A percentile compares a stretch with the other conserved stretches of the same genome.
Conservation (phyloP, 2,888 invertebrate species). For the Yponomeuta malinellus region DNA sequence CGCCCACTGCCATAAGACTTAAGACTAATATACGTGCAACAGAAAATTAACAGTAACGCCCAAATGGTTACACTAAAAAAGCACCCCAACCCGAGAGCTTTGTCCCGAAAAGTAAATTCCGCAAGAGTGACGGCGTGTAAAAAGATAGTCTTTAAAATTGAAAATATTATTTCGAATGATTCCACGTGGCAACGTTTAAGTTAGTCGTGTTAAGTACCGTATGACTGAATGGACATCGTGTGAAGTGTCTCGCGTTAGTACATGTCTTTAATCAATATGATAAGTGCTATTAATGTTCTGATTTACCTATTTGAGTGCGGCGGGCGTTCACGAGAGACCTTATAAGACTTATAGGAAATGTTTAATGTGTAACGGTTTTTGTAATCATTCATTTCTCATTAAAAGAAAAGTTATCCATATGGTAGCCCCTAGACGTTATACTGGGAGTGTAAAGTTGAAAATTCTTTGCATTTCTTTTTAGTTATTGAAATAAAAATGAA, state of each 20-base stretch:
- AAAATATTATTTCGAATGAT: slow-evolving; percentile 32
- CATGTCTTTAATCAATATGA: slow-evolving; percentile 48
- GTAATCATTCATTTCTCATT: slow-evolving; percentile 70
- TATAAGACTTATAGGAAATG: slow-evolving; percentile 74
- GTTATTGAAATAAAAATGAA: slow-evolving; percentile 63
- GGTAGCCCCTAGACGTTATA: slow-evolving; percentile 66
- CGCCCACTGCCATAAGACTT: slow-evolving; percentile 35
- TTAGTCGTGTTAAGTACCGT: slow-evolving; percentile 34
- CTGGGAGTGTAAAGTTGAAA: slow-evolving; percentile 66
- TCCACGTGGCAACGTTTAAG: slow-evolving; percentile 26
- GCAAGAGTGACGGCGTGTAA: not conserved
- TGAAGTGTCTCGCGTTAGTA: slow-evolving; percentile 40
- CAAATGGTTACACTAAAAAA: slow-evolving; percentile 24
- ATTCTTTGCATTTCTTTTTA: slow-evolving; percentile 73
- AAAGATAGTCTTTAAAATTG: slow-evolving; percentile 23
- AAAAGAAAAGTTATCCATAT: slow-evolving; percentile 54
- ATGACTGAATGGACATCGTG: slow-evolving; percentile 42
- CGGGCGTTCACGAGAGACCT: slow-evolving; percentile 53
- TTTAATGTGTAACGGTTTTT: slow-evolving; percentile 72
- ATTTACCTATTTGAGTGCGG: slow-evolving; percentile 33
- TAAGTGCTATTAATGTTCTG: slow-evolving; percentile 66
- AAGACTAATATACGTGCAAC: slow-evolving; percentile 56
- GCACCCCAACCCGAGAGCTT: not conserved
- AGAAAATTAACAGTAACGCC: slow-evolving; percentile 47
- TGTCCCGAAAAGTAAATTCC: not conserved